These are phyloP conservation scores for Dendropsophus ebraccatus DNA, from an alignment of 2,113 vertebrate genomes.

Conservation along the genomic window DNA sequence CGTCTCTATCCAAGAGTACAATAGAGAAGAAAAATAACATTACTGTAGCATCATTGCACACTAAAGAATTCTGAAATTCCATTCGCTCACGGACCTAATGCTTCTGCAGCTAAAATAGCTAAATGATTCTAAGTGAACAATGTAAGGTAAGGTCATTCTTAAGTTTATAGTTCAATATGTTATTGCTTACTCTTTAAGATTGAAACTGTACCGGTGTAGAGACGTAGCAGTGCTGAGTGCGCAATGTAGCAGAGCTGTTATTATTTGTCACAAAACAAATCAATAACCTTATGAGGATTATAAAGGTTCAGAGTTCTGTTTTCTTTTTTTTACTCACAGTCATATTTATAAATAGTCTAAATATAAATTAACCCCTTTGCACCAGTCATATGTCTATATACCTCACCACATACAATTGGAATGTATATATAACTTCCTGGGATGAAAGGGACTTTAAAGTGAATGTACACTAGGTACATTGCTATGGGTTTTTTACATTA, in stretches of 20 bases:
- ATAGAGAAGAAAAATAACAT: constrained; percentile 19
- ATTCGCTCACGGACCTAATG: not conserved
- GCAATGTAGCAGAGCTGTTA: not conserved
- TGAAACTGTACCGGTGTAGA: not conserved
- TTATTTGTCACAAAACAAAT: not conserved
- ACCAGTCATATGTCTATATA: too few species aligned
- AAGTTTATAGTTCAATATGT: not conserved
- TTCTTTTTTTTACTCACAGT: too few species aligned
- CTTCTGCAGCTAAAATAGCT: constrained; percentile 3
- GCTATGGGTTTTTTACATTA: too few species aligned
- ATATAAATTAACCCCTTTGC: too few species aligned
- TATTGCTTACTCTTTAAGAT: not conserved
- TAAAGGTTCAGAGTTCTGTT: too few species aligned
- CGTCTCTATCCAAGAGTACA: not conserved
- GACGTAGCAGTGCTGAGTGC: not conserved
- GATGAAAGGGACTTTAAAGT: too few species aligned
- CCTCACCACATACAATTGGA: too few species aligned
- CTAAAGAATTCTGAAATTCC: constrained; percentile 15
- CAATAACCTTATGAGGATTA: too few species aligned
- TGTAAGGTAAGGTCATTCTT: not conserved
- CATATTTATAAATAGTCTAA: too few species aligned
- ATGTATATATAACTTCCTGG: too few species aligned
- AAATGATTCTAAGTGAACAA: not conserved
- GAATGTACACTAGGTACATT: too few species aligned
- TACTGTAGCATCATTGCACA: constrained; percentile 18